phyloP scores from a whole-genome alignment of 2,797 vertebrate species.

The Lepidocolaptes lacrymiger region DNA sequence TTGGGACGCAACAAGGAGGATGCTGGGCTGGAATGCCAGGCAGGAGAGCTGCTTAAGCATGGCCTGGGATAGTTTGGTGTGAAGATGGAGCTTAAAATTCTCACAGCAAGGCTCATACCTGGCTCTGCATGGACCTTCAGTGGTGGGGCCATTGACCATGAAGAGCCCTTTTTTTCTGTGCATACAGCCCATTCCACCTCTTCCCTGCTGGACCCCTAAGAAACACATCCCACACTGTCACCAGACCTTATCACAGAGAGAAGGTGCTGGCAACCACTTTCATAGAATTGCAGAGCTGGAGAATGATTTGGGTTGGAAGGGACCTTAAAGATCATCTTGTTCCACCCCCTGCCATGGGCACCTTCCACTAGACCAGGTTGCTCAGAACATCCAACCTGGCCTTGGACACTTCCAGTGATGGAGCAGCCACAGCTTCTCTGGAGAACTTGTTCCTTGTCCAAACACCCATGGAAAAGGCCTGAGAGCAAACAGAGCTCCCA shows the following conservation, averaged over 20 bases:
- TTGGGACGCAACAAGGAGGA: fast-evolving
- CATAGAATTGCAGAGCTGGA: fast-evolving
- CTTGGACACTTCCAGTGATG: background rate
- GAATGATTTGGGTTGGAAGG: background rate
- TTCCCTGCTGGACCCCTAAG: background rate
- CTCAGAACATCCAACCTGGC: background rate
- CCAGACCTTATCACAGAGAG: fast-evolving
- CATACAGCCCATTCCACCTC: background rate
- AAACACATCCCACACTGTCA: background rate
- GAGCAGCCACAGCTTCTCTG: background rate
- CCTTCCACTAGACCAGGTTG: fast-evolving
- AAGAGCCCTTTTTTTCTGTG: background rate
- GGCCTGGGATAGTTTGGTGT: background rate
- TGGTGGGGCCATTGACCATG: background rate
- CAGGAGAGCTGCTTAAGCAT: fast-evolving
- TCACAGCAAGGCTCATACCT: fast-evolving
- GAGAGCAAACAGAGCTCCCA: background rate
- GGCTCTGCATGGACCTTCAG: fast-evolving
- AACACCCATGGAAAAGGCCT: background rate
- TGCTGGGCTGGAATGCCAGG: background rate
- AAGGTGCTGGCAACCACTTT: background rate
- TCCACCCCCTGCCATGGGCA: no score
- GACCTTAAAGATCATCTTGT: background rate
- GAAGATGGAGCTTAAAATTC: background rate
- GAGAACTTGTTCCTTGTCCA: background rate